Evolutionary conservation across 2,888 invertebrate species (phyloP).

Genomic region (Liposcelis brunnea): DNA sequence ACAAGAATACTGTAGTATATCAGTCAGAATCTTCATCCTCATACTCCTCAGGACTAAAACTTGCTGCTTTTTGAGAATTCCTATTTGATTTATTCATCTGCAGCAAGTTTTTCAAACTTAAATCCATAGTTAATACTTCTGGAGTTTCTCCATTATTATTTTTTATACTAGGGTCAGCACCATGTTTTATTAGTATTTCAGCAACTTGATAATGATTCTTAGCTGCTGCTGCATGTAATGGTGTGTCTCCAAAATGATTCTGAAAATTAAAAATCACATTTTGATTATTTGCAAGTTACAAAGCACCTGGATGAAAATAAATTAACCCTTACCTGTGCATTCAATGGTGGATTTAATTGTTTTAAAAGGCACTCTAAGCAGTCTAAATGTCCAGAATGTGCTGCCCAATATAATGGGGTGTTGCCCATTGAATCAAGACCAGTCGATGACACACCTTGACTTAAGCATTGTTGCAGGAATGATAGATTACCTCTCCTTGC

Average conservation of each 20-base stretch:
- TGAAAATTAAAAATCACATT: conserved; percentile 20
- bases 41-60: conserved; percentile 26
- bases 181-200: conserved; percentile 32
- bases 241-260: conserved; percentile 49
- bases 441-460: conserved; percentile 42
- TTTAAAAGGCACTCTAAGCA: conserved; percentile 34
- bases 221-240: conserved; percentile 41
- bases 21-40: conserved; percentile 27
- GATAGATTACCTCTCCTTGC: conserved; percentile 42
- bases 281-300: background rate
- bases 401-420: conserved; percentile 47
- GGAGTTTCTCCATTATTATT: conserved; percentile 36
- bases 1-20: conserved; percentile 12
- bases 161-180: conserved; percentile 29
- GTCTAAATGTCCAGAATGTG: conserved; percentile 40
- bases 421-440: conserved; percentile 44
- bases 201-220: conserved; percentile 39
- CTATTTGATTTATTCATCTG: conserved; percentile 21
- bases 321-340: conserved; percentile 23
- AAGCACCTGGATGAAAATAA: conserved; percentile 5
- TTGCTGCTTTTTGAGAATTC: conserved; percentile 17
- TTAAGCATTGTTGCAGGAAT: conserved; percentile 38
- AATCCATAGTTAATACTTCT: conserved; percentile 33
- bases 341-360: conserved; percentile 25
- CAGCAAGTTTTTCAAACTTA: conserved; percentile 24